phyloP scores from a whole-genome alignment of 2,888 invertebrate genomes.

The Trissolcus japonicus region DNA sequence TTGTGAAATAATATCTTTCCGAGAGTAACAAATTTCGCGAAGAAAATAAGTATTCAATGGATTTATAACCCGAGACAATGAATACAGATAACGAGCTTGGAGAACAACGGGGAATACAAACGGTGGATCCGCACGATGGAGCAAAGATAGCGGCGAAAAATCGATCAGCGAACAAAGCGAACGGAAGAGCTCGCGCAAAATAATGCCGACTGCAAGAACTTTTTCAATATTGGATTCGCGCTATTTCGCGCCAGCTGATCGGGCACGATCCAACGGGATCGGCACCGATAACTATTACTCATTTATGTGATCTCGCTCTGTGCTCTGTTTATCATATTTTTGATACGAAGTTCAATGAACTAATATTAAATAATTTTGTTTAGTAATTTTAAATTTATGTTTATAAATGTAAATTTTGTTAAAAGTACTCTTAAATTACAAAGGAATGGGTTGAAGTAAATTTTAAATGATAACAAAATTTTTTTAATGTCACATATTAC shows the following conservation, averaged over 20 bases:
- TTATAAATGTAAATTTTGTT: too few relatives aligned
- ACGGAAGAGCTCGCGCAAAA: conserved; percentile 33
- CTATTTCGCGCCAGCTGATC: conserved; percentile 26
- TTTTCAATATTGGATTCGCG: conserved; percentile 53
- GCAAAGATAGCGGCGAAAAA: conserved; percentile 55
- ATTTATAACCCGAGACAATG: conserved; percentile 59
- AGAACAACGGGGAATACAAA: conserved; percentile 57
- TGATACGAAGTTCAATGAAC: too few relatives aligned
- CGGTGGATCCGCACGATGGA: conserved; percentile 47
- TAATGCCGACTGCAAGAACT: conserved; percentile 39
- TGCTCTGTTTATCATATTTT: conserved; percentile 20
- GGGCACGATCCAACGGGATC: conserved; percentile 10
- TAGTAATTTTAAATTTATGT: too few relatives aligned
- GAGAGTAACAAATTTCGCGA: conserved; percentile 19
- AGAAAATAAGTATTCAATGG: conserved; percentile 47
- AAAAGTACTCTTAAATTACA: too few relatives aligned
- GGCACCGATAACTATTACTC: conserved; percentile 16
- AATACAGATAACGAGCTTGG: conserved; percentile 56
- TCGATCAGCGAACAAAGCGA: conserved; percentile 53
- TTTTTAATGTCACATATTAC: too few relatives aligned
- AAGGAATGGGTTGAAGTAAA: too few relatives aligned
- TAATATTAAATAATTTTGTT: too few relatives aligned
- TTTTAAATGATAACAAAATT: too few relatives aligned
- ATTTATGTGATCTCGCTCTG: conserved; percentile 19
- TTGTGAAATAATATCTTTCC: not conserved